Evolutionary conservation across 64 coral and sea anemone species (phyloP).

Genomic region (Exaiptasia diaphana): DNA sequence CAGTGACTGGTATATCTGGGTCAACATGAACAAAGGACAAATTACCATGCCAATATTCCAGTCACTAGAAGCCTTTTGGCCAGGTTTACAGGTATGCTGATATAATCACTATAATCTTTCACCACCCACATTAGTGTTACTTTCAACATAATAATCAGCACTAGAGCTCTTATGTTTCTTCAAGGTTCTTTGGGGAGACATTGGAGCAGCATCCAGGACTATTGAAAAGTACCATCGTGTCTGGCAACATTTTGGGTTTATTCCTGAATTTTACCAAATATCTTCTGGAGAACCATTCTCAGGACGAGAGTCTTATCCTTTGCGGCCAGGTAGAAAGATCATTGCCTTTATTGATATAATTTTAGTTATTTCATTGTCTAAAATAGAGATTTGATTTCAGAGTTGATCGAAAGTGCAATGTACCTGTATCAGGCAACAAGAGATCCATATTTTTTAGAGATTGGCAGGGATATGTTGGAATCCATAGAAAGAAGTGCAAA

Average conservation of each 20-base stretch:
- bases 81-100: constrained; percentile 88
- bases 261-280: constrained; percentile 98
- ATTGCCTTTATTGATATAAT: no score
- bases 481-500: constrained; percentile 94
- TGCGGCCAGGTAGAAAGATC: constrained; percentile 90
- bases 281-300: constrained; percentile 64
- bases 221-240: constrained; percentile 92
- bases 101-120: no score
- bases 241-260: constrained; percentile 95
- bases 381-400: constrained; percentile 48
- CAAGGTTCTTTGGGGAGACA: constrained; percentile 84
- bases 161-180: neutral
- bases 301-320: constrained; percentile 82
- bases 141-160: no score
- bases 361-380: no score
- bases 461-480: constrained; percentile 92
- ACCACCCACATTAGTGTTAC: no score
- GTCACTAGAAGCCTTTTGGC: constrained; percentile 95
- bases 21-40: constrained; percentile 95
- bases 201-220: constrained; percentile 87
- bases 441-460: constrained; percentile 88
- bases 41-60: constrained; percentile 92
- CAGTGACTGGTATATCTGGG: constrained; percentile 98
- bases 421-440: constrained; percentile 90
- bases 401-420: constrained; percentile 98